Conservation (phyloP, 1,140 invertebrate genomes). For the Chironomus striatipennis region DNA sequence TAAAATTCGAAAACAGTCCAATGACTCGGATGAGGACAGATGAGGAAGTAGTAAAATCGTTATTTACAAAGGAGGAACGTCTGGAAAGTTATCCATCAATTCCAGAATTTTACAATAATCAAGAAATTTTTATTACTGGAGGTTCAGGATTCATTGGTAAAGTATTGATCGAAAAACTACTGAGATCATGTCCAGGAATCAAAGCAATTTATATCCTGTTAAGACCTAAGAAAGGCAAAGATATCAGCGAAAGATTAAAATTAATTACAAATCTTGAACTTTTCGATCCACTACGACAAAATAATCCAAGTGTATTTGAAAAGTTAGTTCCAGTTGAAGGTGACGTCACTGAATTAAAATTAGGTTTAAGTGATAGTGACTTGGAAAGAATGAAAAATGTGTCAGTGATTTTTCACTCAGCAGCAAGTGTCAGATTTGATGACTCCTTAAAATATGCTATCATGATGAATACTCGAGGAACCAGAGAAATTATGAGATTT, state of each 20-base stretch:
- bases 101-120: constrained; percentile 44
- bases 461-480: constrained; percentile 45
- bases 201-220: constrained; percentile 70
- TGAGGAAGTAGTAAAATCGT: not conserved
- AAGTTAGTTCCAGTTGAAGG: constrained; percentile 69
- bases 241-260: constrained; percentile 42
- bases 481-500: constrained; percentile 45
- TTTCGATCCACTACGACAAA: constrained; percentile 42
- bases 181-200: constrained; percentile 59
- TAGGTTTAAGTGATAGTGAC: constrained; percentile 43
- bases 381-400: constrained; percentile 50
- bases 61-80: not conserved
- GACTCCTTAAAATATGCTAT: constrained; percentile 55
- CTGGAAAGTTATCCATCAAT: constrained; percentile 29
- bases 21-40: not conserved
- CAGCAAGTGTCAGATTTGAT: constrained; percentile 84
- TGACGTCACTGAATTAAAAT: constrained; percentile 53
- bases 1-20: not conserved
- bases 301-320: constrained; percentile 39
- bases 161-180: constrained; percentile 74
- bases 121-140: constrained; percentile 54
- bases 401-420: constrained; percentile 78
- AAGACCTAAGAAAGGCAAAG: constrained; percentile 65
- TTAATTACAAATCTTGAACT: not conserved
- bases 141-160: constrained; percentile 78